phyloP scores from a whole-genome alignment of 2,113 vertebrate species.

The Centropus bengalensis region DNA sequence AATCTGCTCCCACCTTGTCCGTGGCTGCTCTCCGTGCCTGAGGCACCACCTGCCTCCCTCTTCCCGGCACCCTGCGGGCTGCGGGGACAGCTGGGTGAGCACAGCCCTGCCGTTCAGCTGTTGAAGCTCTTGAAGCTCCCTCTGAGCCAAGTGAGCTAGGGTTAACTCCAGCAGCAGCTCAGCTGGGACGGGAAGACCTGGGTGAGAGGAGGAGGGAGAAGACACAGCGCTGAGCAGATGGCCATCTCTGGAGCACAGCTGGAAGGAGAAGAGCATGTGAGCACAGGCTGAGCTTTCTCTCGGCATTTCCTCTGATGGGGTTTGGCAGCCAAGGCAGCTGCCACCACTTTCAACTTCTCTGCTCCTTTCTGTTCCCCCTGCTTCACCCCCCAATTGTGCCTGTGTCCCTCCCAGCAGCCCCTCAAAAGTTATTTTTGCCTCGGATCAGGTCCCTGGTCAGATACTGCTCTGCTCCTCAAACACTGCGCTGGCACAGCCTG shows the following conservation, averaged over 20 bases:
- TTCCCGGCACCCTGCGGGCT: neutral
- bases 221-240: neutral
- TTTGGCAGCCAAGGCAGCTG: conserved; percentile 11
- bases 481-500: neutral
- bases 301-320: neutral
- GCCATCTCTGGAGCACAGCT: conserved; percentile 16
- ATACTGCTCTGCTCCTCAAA: neutral
- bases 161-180: conserved; percentile 37
- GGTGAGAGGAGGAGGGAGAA: neutral
- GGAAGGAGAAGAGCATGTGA: neutral
- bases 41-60: neutral
- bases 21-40: neutral
- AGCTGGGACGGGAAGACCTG: neutral
- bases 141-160: neutral
- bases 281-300: neutral
- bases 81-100: neutral
- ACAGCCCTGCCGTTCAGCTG: neutral
- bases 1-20: neutral
- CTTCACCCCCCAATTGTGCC: accelerated
- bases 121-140: neutral
- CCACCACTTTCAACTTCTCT: neutral
- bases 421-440: neutral
- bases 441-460: neutral
- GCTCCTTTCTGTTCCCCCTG: neutral
- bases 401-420: neutral